Evolutionary conservation across 1,140 invertebrate species (phyloP).

Genomic region (Leptoteleia sp.): DNA sequence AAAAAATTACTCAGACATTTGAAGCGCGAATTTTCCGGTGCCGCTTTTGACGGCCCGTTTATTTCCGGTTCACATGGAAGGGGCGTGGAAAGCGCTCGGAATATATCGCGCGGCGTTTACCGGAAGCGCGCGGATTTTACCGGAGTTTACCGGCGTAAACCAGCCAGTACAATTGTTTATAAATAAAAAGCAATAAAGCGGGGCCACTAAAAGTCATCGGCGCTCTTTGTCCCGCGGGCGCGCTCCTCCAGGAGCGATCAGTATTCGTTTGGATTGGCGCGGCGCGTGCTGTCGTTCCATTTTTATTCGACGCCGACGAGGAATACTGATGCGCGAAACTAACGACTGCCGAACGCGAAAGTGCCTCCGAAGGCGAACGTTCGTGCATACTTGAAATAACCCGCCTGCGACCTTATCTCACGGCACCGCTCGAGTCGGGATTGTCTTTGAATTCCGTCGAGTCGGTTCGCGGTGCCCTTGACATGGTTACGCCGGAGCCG

Average conservation of each 20-base stretch:
- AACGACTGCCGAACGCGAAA: conserved; percentile 43
- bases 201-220: not conserved
- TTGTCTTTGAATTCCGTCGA: conserved; percentile 28
- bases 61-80: no score
- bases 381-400: conserved; percentile 46
- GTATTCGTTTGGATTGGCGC: conserved; percentile 29
- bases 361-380: conserved; percentile 46
- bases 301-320: conserved; percentile 30
- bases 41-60: no score
- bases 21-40: no score
- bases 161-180: no score
- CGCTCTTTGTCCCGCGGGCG: not conserved
- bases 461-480: conserved; percentile 41
- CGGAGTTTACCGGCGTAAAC: no score
- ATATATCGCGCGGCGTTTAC: no score
- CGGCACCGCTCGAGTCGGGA: conserved; percentile 10
- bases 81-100: no score
- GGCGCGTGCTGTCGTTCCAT: conserved; percentile 44
- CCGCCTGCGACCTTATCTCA: conserved; percentile 46
- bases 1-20: no score
- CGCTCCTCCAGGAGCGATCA: conserved; percentile 33
- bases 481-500: conserved; percentile 41
- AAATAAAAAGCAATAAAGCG: no score
- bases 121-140: no score
- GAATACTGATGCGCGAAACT: conserved; percentile 45